These are phyloP conservation scores for Hippoglossus hippoglossus DNA, from an alignment of 2,797 vertebrate genomes.

Conservation along the genomic window DNA sequence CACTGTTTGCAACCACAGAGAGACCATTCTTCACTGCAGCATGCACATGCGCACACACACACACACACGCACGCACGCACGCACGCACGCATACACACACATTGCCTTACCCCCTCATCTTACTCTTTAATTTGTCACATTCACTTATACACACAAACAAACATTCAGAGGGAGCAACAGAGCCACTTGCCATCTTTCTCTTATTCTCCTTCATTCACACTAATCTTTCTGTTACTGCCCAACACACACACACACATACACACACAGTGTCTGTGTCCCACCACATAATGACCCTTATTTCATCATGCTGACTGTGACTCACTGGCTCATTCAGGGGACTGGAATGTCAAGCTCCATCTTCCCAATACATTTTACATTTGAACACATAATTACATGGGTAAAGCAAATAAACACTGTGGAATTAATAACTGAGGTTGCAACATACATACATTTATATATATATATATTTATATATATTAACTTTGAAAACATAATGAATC, in stretches of 20 bases:
- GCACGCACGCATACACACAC: conserved; percentile 11
- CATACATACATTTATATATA: not conserved
- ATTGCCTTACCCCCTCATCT: conserved; percentile 11
- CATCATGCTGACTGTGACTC: conserved; percentile 63
- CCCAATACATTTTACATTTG: conserved; percentile 25
- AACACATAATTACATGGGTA: not conserved
- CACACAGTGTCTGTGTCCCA: conserved; percentile 31
- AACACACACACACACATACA: conserved; percentile 31
- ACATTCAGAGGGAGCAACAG: conserved; percentile 30
- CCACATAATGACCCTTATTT: conserved; percentile 61
- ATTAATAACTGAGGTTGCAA: not conserved
- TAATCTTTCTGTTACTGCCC: conserved; percentile 27
- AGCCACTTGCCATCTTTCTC: conserved; percentile 46
- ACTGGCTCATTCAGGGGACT: conserved; percentile 52
- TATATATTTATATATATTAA: not conserved
- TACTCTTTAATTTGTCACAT: conserved; percentile 49
- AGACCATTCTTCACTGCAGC: conserved; percentile 66
- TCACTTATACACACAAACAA: conserved; percentile 46
- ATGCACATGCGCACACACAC: conserved; percentile 41
- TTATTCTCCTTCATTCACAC: conserved; percentile 29
- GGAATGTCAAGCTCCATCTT: conserved; percentile 43
- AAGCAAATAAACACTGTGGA: not conserved
- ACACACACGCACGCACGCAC: conserved; percentile 39
- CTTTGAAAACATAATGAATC: not conserved
- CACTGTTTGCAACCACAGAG: conserved; percentile 78